These are phyloP conservation scores for Sula dactylatra DNA, from an alignment of 2,113 vertebrate species.

Conservation along the genomic window DNA sequence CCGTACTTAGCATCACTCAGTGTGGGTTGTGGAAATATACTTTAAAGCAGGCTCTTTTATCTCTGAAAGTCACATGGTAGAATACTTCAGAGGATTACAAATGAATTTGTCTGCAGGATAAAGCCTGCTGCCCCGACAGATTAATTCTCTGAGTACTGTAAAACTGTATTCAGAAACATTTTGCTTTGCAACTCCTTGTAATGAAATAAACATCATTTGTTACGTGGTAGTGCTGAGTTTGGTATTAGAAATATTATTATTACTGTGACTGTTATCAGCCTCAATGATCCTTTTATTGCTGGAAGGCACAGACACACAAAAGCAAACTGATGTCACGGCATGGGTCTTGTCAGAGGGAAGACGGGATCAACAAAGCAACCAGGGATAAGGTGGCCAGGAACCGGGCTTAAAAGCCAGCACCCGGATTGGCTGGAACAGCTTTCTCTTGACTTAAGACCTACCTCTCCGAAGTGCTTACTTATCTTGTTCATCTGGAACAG, in stretches of 20 bases:
- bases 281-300: neutral
- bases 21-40: constrained; percentile 14
- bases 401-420: neutral
- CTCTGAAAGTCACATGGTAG: constrained; percentile 40
- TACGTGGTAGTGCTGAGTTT: neutral
- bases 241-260: neutral
- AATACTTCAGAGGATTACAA: constrained; percentile 56
- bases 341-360: neutral
- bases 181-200: neutral
- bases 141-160: constrained; percentile 6
- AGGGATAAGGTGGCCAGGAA: neutral
- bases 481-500: neutral
- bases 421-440: neutral
- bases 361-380: neutral
- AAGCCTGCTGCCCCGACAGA: constrained; percentile 31
- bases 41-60: constrained; percentile 43
- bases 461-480: neutral
- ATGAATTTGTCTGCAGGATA: constrained; percentile 35
- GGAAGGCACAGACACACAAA: neutral
- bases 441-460: neutral
- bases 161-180: neutral
- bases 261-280: neutral
- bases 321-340: neutral
- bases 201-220: neutral
- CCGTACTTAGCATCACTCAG: neutral